phyloP scores from a whole-genome alignment of 2,113 vertebrate species.

The Sphyrna mokarran region DNA sequence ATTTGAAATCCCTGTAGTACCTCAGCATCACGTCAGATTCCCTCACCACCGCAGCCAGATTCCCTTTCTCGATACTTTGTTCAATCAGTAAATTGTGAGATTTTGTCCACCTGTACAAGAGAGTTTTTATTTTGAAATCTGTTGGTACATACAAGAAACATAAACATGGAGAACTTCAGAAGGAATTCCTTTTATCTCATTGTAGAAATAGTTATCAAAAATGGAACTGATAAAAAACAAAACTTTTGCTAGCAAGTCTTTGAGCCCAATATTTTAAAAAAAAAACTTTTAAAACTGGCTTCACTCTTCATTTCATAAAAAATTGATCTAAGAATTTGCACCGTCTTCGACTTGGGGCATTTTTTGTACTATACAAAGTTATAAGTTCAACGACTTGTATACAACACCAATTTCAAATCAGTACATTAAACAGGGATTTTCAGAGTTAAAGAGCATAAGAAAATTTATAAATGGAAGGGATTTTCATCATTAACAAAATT shows the following conservation, averaged over 20 bases:
- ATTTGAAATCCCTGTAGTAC: constrained; percentile 48
- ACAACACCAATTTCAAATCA: neutral
- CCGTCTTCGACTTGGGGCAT: neutral
- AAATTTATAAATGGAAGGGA: neutral
- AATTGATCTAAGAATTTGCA: neutral
- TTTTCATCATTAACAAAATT: neutral
- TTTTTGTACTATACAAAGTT: neutral
- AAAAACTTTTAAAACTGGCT: neutral
- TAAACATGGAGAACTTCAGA: neutral
- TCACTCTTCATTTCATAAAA: neutral
- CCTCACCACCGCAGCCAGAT: constrained; percentile 75
- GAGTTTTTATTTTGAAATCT: neutral
- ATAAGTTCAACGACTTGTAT: neutral
- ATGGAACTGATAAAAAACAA: neutral
- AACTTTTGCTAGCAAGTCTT: neutral
- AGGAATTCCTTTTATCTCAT: neutral
- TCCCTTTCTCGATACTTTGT: constrained; percentile 76
- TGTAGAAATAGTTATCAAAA: neutral
- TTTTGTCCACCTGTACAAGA: constrained; percentile 81
- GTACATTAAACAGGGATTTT: neutral
- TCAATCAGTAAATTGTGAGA: constrained; percentile 85
- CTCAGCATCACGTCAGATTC: constrained; percentile 89
- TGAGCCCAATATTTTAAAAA: neutral
- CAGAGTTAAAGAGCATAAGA: neutral
- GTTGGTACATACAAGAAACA: neutral